Conservation (phyloP, 2,113 vertebrate species). For the Orthochromis malagaraziensis region DNA sequence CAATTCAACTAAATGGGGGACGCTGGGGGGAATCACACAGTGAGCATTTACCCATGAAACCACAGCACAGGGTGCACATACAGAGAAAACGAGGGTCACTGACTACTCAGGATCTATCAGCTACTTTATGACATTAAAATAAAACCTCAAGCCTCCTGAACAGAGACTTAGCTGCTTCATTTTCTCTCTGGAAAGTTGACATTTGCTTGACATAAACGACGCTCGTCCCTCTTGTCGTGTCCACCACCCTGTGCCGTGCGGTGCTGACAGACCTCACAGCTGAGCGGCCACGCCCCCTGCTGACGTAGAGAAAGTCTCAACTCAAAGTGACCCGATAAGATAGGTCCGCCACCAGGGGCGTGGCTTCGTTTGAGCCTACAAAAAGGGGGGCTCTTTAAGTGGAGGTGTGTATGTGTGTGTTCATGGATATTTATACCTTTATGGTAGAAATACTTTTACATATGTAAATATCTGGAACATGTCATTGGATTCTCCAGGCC, state of each 20-base stretch:
- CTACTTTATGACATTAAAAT: constrained; percentile 3
- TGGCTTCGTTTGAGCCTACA: neutral
- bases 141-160: constrained; percentile 66
- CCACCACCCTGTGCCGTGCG: neutral
- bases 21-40: neutral
- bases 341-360: neutral
- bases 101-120: constrained; percentile 1
- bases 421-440: neutral
- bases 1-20: neutral
- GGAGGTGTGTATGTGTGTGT: neutral
- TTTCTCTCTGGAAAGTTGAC: constrained; percentile 63
- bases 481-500: neutral
- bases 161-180: constrained; percentile 61
- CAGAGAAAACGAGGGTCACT: neutral
- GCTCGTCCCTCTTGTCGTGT: neutral
- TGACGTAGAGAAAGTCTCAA: neutral
- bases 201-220: constrained; percentile 19
- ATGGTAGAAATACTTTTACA: neutral
- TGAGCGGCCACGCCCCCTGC: neutral
- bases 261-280: neutral
- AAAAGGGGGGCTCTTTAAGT: neutral
- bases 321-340: neutral
- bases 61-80: neutral
- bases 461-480: neutral
- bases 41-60: neutral